Base-by-base conservation (phyloP, 2,113 vertebrate species). In the Apodemus sylvaticus region DNA sequence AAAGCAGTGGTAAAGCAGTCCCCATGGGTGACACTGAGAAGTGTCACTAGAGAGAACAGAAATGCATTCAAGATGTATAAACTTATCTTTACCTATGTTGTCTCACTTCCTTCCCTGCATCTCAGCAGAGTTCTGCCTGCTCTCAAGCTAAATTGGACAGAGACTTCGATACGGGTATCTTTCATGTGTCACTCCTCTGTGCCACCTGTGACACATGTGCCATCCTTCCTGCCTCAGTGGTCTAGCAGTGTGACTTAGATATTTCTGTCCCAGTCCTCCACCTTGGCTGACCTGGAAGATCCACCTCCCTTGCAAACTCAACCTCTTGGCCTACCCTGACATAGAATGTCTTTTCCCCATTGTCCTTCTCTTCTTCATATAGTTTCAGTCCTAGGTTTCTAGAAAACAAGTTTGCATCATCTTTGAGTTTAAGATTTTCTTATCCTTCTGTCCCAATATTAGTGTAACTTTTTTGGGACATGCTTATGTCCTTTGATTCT, bases 231-330 rank as follows among this genome's bases (percentile, higher is more conserved):
- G 39, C 20, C 13, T 60, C 66, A 74, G 85, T 48, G 76, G 68
- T 89, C 79, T 66, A 81, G 53, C 5, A 93, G 88, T 45, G 42
- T 76, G 82, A 12, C 93, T 95, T 82, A 64, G 89, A 89, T 78
- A 3, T 97, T 95, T 95, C 87, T 66, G 68, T 68, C 90, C 51
- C 71, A 93, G 70, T 60, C 29, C 64, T 24, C 51, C n/a, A 11
- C 19, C 0, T 77, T 0, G 26, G 86, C 90, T 97, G 87, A 58
- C 29, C 58, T 86, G 71, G 12, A 95, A 96, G 53, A 42, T 1
- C 60, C 83, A 11, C 2, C 82, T 98, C 95, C 95, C 79, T 93
- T 97, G 55, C 78, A 82, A 29, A 87, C 89, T 89, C 89, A 79
- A 22, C 86, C 34, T 97, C 89, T 90, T 94, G 5, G 13, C 42